Base-by-base conservation (phyloP, 2,113 vertebrate species). In the Oncorhynchus nerka region DNA sequence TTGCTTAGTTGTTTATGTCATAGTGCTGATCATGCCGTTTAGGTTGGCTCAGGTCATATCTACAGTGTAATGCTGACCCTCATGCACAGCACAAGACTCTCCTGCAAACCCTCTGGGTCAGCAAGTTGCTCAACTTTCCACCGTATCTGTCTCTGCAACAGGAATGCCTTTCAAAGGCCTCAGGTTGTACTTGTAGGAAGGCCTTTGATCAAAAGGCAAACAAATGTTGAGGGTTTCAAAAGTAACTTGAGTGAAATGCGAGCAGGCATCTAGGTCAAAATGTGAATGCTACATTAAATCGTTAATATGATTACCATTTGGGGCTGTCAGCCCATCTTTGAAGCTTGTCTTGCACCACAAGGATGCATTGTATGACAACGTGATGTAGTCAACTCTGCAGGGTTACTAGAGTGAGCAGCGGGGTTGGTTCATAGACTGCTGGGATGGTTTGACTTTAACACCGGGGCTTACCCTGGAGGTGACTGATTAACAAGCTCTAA, bases 301-400 rank as follows among this genome's bases (percentile, higher is more conserved):
- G 39, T 15, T 81, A 79, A 88, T 85, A 22, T 19, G 24, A 39
- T 39, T 39, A 7, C 32, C 57, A n/a, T 11, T 45, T 11, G 39
- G 12, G 70, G 30, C 20, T 24, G 78, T 81, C 74, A 87, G 84
- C 77, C 84, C 71, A 69, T 88, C 80, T 20, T 79, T 82, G 55
- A 49, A 45, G 49, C 45, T 72, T 7, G 15, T 75, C 67, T 79
- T 82, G 79, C 82, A 73, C 70, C 76, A 76, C 71, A 74, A 68
- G 71, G 39, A 69, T 39, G 39, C 64, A 71, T 16, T 73, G 71
- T 72, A 28, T 32, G 16, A 85, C 28, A 71, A 11, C 72, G 61
- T 79, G 77, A 73, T 65, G 57, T 51, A 55, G 68, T 62, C 6
- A 61, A 20, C 34, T 57, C 48, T 6, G 59, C 51, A 67, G 70